These are phyloP conservation scores for Dinothrombium tinctorium DNA, from an alignment of 1,140 invertebrate species.

Conservation along the genomic window DNA sequence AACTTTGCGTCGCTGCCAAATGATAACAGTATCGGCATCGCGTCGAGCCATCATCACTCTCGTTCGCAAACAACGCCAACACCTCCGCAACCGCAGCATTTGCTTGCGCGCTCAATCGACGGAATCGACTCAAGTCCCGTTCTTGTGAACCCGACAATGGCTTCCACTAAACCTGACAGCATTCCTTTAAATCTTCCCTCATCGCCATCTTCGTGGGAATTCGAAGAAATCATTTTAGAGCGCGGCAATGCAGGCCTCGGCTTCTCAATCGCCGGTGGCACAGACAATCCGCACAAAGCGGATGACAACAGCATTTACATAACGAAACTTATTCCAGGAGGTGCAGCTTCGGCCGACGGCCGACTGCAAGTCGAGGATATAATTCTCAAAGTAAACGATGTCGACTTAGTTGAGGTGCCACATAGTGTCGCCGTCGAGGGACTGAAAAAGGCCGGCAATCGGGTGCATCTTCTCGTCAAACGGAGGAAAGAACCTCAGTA, in stretches of 20 bases:
- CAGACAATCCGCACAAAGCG: constrained; percentile 67
- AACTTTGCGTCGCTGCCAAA: too few species aligned
- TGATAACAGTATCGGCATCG: too few species aligned
- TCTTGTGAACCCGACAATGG: too few species aligned
- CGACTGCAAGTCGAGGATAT: constrained; percentile 65
- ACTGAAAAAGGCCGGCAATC: constrained; percentile 77
- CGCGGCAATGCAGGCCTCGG: constrained; percentile 32
- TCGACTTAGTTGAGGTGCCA: constrained; percentile 64
- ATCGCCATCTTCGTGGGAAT: too few species aligned
- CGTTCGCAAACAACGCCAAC: too few species aligned
- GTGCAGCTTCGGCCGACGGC: constrained; percentile 78
- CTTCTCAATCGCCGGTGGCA: constrained; percentile 92
- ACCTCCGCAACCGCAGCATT: too few species aligned
- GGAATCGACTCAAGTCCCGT: too few species aligned
- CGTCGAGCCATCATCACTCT: too few species aligned
- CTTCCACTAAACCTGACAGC: too few species aligned
- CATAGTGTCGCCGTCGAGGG: constrained; percentile 85
- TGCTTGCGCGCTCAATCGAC: too few species aligned
- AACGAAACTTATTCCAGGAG: constrained; percentile 90
- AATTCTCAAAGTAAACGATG: constrained; percentile 68
- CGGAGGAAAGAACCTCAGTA: constrained; percentile 5
- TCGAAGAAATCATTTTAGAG: constrained; percentile 61
- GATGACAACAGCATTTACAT: constrained; percentile 69
- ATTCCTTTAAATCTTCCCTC: too few species aligned
- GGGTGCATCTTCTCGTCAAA: constrained; percentile 60